Conservation (phyloP, 2,113 vertebrate genomes). For the Rallus limicola region DNA sequence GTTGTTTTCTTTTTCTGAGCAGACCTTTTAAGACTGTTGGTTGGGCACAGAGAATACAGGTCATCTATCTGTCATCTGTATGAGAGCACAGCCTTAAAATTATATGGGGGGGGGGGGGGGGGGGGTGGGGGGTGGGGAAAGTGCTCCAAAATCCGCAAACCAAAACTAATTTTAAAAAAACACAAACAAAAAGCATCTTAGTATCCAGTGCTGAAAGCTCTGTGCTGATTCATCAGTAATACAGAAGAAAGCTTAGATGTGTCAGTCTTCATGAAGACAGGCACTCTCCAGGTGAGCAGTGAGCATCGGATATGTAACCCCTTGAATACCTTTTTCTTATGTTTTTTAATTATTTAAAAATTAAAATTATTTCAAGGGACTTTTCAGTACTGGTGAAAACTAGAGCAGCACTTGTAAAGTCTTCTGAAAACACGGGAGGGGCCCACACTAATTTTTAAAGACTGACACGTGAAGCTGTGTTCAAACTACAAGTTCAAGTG, state of each 20-base stretch:
- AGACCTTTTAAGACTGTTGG: not conserved
- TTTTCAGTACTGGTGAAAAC: not conserved
- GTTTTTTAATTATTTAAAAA: not conserved
- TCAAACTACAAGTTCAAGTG: not conserved
- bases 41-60: not conserved
- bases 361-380: not conserved
- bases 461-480: not conserved
- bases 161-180: not conserved
- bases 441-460: not conserved
- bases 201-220: not conserved
- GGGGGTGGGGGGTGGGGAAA: too few species aligned
- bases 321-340: not conserved
- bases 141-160: not conserved
- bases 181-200: not conserved
- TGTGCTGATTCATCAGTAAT: not conserved
- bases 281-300: not conserved
- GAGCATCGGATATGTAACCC: not conserved
- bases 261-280: not conserved
- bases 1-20: not conserved
- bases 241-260: not conserved
- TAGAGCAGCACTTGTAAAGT: not conserved
- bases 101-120: too few species aligned
- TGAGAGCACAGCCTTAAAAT: not conserved
- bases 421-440: not conserved
- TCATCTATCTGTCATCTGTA: not conserved